Conservation (phyloP, 2,113 vertebrate genomes). For the Actinemys pallida region DNA sequence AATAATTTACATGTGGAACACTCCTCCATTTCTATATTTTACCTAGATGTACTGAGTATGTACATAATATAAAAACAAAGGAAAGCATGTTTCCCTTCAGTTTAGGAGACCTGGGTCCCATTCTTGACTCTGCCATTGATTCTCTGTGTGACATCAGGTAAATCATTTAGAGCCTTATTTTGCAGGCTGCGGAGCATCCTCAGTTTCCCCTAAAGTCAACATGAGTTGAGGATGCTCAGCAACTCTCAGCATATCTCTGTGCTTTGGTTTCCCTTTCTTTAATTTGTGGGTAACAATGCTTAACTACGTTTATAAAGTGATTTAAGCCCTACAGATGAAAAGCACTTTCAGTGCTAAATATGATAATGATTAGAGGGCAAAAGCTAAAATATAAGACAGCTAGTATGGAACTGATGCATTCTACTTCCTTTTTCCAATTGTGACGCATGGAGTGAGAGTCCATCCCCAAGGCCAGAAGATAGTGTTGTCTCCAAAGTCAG, state of each 20-base stretch:
- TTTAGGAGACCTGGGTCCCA: neutral
- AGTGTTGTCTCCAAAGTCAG: neutral
- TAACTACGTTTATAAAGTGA: neutral
- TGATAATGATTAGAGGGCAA: neutral
- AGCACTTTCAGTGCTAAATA: neutral
- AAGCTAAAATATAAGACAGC: neutral
- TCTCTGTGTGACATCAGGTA: neutral
- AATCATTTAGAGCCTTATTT: fast-evolving
- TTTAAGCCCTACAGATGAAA: neutral
- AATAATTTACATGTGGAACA: neutral
- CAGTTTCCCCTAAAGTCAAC: neutral
- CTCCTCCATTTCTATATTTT: neutral
- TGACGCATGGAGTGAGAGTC: neutral
- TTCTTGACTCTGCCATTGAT: neutral
- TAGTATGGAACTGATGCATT: neutral
- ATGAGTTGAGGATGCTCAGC: neutral
- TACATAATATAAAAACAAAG: neutral
- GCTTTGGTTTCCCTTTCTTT: neutral
- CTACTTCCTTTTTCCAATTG: neutral
- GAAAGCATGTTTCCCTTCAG: neutral
- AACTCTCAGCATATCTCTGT: neutral
- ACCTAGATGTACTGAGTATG: neutral
- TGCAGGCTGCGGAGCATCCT: neutral
- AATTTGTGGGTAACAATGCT: neutral
- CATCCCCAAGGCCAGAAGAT: too few relatives aligned